Evolutionary conservation across 2,797 vertebrate species (phyloP), one percentile per base, ranked within the genome.

Genomic region (Brachyalestes nurse): DNA sequence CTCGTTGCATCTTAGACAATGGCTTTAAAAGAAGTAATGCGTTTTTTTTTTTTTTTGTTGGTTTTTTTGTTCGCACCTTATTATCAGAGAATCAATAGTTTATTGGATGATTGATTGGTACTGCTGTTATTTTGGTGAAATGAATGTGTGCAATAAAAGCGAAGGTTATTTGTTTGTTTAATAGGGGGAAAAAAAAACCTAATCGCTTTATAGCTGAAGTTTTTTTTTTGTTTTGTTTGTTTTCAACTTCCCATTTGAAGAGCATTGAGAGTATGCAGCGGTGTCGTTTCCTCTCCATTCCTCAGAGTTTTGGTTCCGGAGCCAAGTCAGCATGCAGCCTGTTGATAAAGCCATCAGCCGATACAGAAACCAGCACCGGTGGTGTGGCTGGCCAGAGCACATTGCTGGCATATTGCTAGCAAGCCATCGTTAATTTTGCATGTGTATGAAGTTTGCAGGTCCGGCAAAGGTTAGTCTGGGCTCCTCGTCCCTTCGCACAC

Each of bases 121-220:
- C 90, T 90, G 85, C 89, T 86, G 81, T 75, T 80, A 72, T 91
- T 90, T 87, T 87, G 89, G 87, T 89, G 82, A 91, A 87, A 81
- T 90, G 88, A 86, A 85, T 88, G 87, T 92, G 91, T 93, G 93
- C 93, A 94, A 94, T 94, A 93, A 92, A 88, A 86, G 79, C 82
- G 76, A 77, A 86, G 72, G 71, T 85, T 87, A 79, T 87, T 90
- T 75, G 82, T 89, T 81, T 82, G 80, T 90, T 80, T 84, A 40
- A 66, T 76, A 67, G 65, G 83, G 82, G 84, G 84, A 85, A 81
- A 83, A 85, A 85, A 81, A 83, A 87, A 85, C 83, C 74, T 51
- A 64, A 62, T 28, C 60, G 58, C 74, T 60, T 78, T 73, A 60
- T 76, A 64, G 58, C 75, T 73, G 7, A 10, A 19, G 40, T 67